Conservation (phyloP, 2,113 vertebrate genomes). For the Sorex araneus region DNA sequence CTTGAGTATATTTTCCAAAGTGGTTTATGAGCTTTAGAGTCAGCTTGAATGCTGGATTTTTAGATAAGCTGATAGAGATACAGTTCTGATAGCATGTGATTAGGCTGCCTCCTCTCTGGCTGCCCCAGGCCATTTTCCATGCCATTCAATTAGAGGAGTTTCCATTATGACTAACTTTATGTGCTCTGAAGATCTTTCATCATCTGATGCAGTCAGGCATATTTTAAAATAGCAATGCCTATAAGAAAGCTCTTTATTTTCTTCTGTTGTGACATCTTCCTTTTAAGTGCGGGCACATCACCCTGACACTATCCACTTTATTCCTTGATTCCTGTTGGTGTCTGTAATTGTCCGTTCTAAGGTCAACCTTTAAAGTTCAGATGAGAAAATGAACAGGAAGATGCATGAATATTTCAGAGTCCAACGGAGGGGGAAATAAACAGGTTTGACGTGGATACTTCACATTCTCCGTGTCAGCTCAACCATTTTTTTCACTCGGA, state of each 20-base stretch:
- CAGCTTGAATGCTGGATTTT: constrained; percentile 69
- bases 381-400: neutral
- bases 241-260: constrained; percentile 34
- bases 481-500: neutral
- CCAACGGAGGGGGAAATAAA: neutral
- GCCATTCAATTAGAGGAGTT: constrained; percentile 83
- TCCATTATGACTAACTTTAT: constrained; percentile 81
- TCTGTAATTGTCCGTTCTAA: neutral
- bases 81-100: constrained; percentile 59
- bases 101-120: constrained; percentile 42
- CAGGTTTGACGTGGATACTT: neutral
- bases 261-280: neutral
- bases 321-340: neutral
- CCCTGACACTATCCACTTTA: neutral
- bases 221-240: constrained; percentile 69
- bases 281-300: neutral
- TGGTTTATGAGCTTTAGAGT: constrained; percentile 53
- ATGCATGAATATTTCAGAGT: neutral
- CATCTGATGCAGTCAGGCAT: neutral
- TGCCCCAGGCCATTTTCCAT: constrained; percentile 88
- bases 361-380: neutral
- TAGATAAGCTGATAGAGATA: constrained; percentile 64
- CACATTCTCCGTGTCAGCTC: neutral
- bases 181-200: constrained; percentile 57
- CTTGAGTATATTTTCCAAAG: constrained; percentile 1